phyloP scores from a whole-genome alignment of 2,888 invertebrate genomes.

The Sarcophaga carnaria region DNA sequence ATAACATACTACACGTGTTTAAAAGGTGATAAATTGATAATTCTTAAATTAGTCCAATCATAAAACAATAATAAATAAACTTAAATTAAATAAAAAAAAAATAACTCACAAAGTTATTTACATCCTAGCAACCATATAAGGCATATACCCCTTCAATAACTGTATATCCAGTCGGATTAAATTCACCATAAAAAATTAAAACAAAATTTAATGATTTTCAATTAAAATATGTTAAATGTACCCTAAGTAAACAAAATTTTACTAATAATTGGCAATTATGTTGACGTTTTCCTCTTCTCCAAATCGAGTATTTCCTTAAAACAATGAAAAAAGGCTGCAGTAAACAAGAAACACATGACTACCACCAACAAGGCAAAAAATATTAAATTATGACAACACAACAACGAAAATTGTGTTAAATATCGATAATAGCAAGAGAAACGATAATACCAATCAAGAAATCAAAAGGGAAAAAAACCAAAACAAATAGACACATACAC shows the following conservation, averaged over 20 bases:
- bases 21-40: too few species aligned
- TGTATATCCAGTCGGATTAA: too few species aligned
- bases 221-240: background rate
- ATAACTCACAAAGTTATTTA: too few species aligned
- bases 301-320: background rate
- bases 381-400: conserved; percentile 5
- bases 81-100: too few species aligned
- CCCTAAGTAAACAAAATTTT: background rate
- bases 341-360: background rate
- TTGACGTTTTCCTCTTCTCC: background rate
- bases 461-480: background rate
- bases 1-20: background rate
- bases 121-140: too few species aligned
- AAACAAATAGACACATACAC: background rate
- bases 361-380: background rate
- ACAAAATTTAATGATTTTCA: background rate
- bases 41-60: too few species aligned
- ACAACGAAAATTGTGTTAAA: background rate
- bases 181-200: too few species aligned
- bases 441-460: background rate
- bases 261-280: background rate
- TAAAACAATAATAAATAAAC: too few species aligned
- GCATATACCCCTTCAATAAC: too few species aligned
- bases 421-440: conserved; percentile 3
- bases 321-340: background rate